A percentile compares a stretch with the other conserved stretches of the same genome.
Conservation (phyloP, 2,888 invertebrate species). For the Rhagonycha fulva region DNA sequence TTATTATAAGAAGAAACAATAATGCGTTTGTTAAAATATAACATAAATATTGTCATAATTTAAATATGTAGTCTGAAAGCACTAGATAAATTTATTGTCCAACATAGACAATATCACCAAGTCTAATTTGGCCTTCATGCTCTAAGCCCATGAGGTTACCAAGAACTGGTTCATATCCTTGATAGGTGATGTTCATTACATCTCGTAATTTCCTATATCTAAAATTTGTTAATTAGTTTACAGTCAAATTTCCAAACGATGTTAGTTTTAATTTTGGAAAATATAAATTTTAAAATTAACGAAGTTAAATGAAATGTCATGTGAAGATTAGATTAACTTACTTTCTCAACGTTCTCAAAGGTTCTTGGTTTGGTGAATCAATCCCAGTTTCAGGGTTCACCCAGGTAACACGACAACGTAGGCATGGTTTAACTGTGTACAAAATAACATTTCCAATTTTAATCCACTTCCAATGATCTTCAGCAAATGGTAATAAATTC, state of each 20-base stretch:
- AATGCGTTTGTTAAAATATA: too few relatives aligned
- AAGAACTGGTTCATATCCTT: not conserved
- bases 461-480: slow-evolving; percentile 63
- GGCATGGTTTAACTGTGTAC: slow-evolving; percentile 60
- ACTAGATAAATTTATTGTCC: not conserved
- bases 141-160: not conserved
- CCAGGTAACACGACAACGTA: slow-evolving; percentile 56
- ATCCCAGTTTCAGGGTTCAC: slow-evolving; percentile 58
- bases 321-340: too few relatives aligned
- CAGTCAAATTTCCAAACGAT: too few relatives aligned
- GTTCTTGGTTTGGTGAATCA: slow-evolving; percentile 55
- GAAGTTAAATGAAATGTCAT: too few relatives aligned
- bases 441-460: slow-evolving; percentile 59
- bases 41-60: too few relatives aligned
- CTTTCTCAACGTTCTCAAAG: slow-evolving; percentile 60
- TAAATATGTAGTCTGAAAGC: too few relatives aligned
- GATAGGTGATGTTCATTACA: not conserved
- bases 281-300: too few relatives aligned
- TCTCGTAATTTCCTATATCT: not conserved
- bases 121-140: not conserved
- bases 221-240: too few relatives aligned
- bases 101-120: not conserved
- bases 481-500: slow-evolving; percentile 50
- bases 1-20: too few relatives aligned
- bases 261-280: too few relatives aligned